phyloP scores from a whole-genome alignment of 2,888 invertebrate genomes.

The Drosophila phalerata region DNA sequence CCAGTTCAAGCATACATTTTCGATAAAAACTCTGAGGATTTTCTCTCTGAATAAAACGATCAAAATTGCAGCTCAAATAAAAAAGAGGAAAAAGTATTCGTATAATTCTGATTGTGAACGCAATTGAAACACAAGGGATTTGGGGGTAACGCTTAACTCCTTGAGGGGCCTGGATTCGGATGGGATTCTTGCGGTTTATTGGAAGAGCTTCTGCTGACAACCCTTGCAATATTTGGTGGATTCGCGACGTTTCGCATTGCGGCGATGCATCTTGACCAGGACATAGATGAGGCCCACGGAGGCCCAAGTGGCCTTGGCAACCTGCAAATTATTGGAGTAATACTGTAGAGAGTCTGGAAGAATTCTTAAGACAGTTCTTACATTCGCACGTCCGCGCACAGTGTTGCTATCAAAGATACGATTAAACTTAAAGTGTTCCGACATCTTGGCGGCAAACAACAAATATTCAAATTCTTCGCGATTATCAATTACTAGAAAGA shows the following conservation, averaged over 20 bases:
- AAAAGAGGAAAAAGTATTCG: neutral
- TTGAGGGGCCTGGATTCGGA: too few relatives aligned
- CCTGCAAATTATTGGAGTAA: slow-evolving; percentile 29
- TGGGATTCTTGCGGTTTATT: slow-evolving; percentile 1
- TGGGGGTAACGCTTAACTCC: slow-evolving; percentile 33
- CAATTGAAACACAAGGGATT: slow-evolving; percentile 39
- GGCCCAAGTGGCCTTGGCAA: slow-evolving; percentile 76
- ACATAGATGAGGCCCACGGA: slow-evolving; percentile 72
- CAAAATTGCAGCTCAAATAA: neutral
- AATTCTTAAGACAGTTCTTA: slow-evolving; percentile 38
- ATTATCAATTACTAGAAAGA: slow-evolving; percentile 6
- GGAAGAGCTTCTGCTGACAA: slow-evolving; percentile 48
- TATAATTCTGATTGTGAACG: slow-evolving; percentile 13
- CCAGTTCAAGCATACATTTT: neutral
- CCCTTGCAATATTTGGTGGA: slow-evolving; percentile 41
- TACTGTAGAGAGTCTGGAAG: neutral
- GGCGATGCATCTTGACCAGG: slow-evolving; percentile 57
- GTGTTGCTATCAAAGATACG: slow-evolving; percentile 70
- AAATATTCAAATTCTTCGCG: neutral
- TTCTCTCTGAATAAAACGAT: neutral
- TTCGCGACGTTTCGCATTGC: slow-evolving; percentile 44
- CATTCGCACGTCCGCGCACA: slow-evolving; percentile 74
- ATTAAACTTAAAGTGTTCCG: slow-evolving; percentile 53
- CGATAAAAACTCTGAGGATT: neutral
- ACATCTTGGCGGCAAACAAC: slow-evolving; percentile 30